These are phyloP conservation scores for Sinella curviseta DNA, from an alignment of 1,140 invertebrate species.

Conservation along the genomic window DNA sequence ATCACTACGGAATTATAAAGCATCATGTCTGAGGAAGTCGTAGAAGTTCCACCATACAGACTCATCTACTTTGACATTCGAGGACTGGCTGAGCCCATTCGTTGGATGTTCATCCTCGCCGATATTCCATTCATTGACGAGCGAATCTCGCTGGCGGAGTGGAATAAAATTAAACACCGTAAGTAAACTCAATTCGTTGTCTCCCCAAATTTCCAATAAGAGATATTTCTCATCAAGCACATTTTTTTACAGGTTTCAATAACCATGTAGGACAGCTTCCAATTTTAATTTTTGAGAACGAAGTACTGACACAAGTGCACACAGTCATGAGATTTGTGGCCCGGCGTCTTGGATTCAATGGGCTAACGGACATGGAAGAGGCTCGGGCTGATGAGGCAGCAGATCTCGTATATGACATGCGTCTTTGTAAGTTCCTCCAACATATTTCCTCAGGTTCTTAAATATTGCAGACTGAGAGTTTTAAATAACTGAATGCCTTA, in stretches of 20 bases:
- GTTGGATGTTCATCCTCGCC: constrained; percentile 12
- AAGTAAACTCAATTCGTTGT: too few relatives aligned
- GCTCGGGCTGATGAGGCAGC: constrained; percentile 19
- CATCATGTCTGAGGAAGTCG: not conserved
- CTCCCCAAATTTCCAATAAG: not conserved
- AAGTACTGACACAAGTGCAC: constrained; percentile 11
- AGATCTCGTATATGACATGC: constrained; percentile 10
- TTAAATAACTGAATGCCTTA: too few relatives aligned
- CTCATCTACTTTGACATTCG: constrained; percentile 28
- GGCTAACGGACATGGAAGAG: constrained; percentile 16
- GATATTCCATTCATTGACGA: constrained; percentile 5
- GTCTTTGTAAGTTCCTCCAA: not conserved
- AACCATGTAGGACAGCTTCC: constrained; percentile 25
- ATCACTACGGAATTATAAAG: not conserved
- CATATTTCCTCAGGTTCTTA: not conserved
- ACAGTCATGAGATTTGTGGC: constrained; percentile 11
- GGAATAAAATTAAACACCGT: not conserved
- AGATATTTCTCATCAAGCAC: not conserved
- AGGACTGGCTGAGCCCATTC: constrained; percentile 9
- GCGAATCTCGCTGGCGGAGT: not conserved
- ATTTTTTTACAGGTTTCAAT: not conserved
- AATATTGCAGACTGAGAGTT: not conserved
- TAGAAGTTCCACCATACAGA: not conserved
- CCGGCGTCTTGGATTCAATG: constrained; percentile 14
- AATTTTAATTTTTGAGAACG: not conserved